These are phyloP conservation scores for Electrophaes corylata DNA, from an alignment of 2,888 invertebrate genomes.

Conservation along the genomic window DNA sequence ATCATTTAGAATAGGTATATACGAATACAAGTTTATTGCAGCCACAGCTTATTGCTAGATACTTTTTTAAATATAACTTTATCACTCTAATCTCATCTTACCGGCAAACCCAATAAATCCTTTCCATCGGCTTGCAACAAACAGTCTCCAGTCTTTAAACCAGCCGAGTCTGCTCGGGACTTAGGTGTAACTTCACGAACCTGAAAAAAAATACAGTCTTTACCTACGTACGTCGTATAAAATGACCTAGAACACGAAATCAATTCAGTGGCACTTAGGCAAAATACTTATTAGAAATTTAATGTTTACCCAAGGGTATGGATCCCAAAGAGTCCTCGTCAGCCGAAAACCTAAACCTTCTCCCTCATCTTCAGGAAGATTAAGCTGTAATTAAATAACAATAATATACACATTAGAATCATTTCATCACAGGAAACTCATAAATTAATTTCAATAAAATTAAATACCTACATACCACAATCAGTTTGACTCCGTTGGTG, in stretches of 20 bases:
- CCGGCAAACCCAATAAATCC: conserved; percentile 81
- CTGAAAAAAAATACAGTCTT: conserved; percentile 50
- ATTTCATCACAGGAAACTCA: neutral
- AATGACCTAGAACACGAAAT: neutral
- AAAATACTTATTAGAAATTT: neutral
- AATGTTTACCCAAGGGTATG: conserved; percentile 89
- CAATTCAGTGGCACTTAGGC: neutral
- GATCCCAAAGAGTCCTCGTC: conserved; percentile 91
- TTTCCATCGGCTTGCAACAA: conserved; percentile 86
- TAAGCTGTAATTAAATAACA: conserved; percentile 70
- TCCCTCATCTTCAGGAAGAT: conserved; percentile 84
- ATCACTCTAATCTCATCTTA: conserved; percentile 44
- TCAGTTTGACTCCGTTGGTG: conserved; percentile 53
- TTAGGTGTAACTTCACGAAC: conserved; percentile 85
- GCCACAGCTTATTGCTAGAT: too few species aligned
- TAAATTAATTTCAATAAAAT: neutral
- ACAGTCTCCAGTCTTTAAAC: conserved; percentile 89
- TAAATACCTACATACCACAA: conserved; percentile 27
- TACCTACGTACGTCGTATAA: neutral
- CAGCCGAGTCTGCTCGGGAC: conserved; percentile 86
- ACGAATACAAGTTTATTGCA: too few species aligned
- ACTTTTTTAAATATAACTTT: neutral
- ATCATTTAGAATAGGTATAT: too few species aligned
- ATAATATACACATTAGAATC: neutral
- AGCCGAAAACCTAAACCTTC: conserved; percentile 89